phyloP scores from a whole-genome alignment of 2,888 invertebrate species.

The Lepidochitona cinerea region DNA sequence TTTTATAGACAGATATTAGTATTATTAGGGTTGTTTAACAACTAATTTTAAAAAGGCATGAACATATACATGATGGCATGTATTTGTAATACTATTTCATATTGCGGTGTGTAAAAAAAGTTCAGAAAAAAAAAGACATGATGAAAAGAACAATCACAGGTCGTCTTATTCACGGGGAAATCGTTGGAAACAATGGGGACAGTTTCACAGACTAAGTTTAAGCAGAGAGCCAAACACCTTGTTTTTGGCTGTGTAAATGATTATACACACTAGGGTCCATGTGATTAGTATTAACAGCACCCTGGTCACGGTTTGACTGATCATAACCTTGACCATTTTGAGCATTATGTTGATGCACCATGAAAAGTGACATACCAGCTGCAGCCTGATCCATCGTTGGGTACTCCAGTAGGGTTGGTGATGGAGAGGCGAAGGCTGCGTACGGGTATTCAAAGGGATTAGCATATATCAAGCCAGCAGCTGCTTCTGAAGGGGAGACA shows the following conservation, averaged over 20 bases:
- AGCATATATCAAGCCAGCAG: conserved; percentile 46
- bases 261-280: neutral
- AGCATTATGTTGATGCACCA: neutral
- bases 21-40: too few species aligned
- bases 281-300: neutral
- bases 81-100: too few species aligned
- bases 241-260: conserved; percentile 1
- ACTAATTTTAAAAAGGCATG: too few species aligned
- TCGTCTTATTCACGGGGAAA: too few species aligned
- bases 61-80: too few species aligned
- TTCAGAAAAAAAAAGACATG: too few species aligned
- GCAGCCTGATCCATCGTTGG: conserved; percentile 47
- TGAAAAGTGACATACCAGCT: conserved; percentile 56
- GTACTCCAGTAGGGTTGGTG: conserved; percentile 57
- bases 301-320: neutral
- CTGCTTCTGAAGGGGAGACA: conserved; percentile 79
- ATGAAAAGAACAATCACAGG: too few species aligned
- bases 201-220: too few species aligned
- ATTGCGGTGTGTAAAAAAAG: too few species aligned
- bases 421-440: conserved; percentile 37
- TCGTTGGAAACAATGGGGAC: too few species aligned
- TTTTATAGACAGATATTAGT: too few species aligned
- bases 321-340: neutral
- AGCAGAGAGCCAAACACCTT: conserved; percentile 2
- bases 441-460: conserved; percentile 58